Conservation (phyloP, 2,888 invertebrate species). For the Pyrrhia umbra region DNA sequence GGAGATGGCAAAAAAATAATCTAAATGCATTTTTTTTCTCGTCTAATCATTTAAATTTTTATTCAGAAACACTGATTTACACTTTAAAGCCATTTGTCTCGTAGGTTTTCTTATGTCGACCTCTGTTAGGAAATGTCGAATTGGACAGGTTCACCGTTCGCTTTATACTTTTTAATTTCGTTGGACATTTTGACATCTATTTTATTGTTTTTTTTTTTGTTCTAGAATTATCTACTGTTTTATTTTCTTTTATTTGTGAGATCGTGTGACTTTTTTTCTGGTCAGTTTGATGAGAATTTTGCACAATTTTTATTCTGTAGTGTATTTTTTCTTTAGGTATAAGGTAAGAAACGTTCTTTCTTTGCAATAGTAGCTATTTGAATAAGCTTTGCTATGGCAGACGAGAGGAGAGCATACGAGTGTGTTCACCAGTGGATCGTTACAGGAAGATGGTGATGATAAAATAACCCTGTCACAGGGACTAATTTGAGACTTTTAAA, state of each 20-base stretch:
- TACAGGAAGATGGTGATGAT: too few relatives aligned
- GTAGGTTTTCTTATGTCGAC: constrained; percentile 13
- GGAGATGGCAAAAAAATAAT: constrained; percentile 45
- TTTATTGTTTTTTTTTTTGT: constrained; percentile 13
- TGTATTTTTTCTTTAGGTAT: too few relatives aligned
- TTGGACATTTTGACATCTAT: constrained; percentile 18
- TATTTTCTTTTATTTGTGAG: neutral
- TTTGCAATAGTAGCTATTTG: too few relatives aligned
- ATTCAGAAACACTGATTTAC: constrained; percentile 37
- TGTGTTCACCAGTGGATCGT: too few relatives aligned
- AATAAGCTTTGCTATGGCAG: too few relatives aligned
- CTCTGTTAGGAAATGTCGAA: constrained; percentile 43
- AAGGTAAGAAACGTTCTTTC: too few relatives aligned
- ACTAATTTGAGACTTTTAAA: too few relatives aligned
- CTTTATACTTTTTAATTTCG: constrained; percentile 37
- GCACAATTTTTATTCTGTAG: too few relatives aligned
- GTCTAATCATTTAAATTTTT: constrained; percentile 45
- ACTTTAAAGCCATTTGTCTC: constrained; percentile 40
- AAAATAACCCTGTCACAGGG: too few relatives aligned
- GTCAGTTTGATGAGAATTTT: neutral
- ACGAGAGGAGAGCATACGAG: too few relatives aligned
- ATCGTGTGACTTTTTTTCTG: neutral
- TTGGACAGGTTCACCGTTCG: constrained; percentile 26
- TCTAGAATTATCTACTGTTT: constrained; percentile 12
- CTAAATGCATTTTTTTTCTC: constrained; percentile 50